Conservation (phyloP, 2,888 invertebrate genomes). For the Brachypalpus laphriformis region DNA sequence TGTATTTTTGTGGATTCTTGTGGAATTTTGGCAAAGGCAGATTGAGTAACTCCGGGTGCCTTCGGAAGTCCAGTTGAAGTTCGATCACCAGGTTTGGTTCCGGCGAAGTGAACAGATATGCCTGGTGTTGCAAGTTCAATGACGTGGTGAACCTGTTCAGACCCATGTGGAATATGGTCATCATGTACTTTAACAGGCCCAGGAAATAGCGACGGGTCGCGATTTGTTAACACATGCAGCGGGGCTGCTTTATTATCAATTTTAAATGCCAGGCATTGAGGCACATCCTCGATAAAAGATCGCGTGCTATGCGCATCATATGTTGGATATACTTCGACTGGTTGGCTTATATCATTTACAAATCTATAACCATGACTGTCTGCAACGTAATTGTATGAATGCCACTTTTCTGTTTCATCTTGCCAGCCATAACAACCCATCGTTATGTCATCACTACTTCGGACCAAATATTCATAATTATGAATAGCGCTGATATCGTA, state of each 20-base stretch:
- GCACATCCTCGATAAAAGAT: slow-evolving; percentile 29
- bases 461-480: slow-evolving; percentile 41
- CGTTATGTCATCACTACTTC: slow-evolving; percentile 35
- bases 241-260: slow-evolving; percentile 9
- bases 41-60: too few relatives aligned
- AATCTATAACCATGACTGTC: slow-evolving; percentile 40
- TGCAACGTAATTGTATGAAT: slow-evolving; percentile 37
- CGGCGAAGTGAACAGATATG: too few relatives aligned
- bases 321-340: slow-evolving; percentile 29
- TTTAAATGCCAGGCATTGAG: slow-evolving; percentile 26
- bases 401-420: slow-evolving; percentile 35
- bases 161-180: slow-evolving; percentile 33
- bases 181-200: background rate
- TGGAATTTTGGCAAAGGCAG: too few relatives aligned
- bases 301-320: slow-evolving; percentile 1
- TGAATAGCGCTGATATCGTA: slow-evolving; percentile 40
- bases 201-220: background rate
- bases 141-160: slow-evolving; percentile 8
- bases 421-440: slow-evolving; percentile 58
- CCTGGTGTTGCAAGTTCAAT: too few relatives aligned
- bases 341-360: background rate
- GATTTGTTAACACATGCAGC: slow-evolving; percentile 14
- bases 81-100: too few relatives aligned
- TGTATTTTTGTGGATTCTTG: too few relatives aligned
- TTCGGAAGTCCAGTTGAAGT: too few relatives aligned